Conservation (phyloP, 2,888 invertebrate genomes). For the Leptinotarsa rubiginosa region DNA sequence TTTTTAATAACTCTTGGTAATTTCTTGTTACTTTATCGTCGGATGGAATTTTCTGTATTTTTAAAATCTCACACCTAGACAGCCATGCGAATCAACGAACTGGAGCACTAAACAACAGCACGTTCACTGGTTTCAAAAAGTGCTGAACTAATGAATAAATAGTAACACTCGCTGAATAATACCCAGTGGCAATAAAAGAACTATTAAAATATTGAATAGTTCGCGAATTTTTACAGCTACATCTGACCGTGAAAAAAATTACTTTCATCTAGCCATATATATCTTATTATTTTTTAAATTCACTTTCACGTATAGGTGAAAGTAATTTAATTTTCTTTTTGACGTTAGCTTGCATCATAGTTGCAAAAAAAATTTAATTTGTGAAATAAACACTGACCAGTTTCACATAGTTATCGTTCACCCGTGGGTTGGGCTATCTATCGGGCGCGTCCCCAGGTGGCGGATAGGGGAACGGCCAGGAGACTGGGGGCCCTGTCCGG, state of each 20-base stretch:
- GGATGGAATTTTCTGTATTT: too few species aligned
- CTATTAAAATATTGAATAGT: neutral
- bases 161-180: neutral
- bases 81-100: neutral
- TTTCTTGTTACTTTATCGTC: too few species aligned
- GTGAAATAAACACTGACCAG: too few species aligned
- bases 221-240: neutral
- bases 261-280: neutral
- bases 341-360: neutral
- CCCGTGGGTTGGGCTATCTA: too few species aligned
- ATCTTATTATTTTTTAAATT: neutral
- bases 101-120: neutral
- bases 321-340: neutral
- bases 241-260: neutral
- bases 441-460: too few species aligned
- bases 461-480: too few species aligned
- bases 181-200: neutral
- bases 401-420: too few species aligned
- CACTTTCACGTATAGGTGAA: neutral
- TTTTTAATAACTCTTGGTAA: neutral
- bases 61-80: too few species aligned
- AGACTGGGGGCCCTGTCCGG: too few species aligned
- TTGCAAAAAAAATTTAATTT: too few species aligned
- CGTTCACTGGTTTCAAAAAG: neutral
- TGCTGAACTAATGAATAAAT: conserved; percentile 7